Evolutionary conservation across 1,140 invertebrate genomes (phyloP).

Genomic region (Goniozus legneri): DNA sequence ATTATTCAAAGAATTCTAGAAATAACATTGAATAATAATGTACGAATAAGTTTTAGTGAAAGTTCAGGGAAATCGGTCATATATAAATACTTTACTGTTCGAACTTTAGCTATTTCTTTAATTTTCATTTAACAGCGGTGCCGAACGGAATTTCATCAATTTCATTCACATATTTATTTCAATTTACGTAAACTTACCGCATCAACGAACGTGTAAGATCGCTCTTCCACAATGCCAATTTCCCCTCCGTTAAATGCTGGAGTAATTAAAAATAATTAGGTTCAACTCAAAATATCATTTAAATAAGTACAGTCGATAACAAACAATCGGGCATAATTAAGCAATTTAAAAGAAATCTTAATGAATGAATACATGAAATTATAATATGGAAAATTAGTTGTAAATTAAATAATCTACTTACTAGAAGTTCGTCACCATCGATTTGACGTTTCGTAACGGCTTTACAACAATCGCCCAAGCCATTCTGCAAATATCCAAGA

Average conservation of each 20-base stretch:
- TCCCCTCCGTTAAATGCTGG: conserved; percentile 52
- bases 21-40: no score
- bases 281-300: conserved; percentile 13
- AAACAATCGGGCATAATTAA: not conserved
- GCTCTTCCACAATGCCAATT: conserved; percentile 48
- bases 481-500: conserved; percentile 44
- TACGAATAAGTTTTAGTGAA: no score
- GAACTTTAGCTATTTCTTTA: no score
- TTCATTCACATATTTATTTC: no score
- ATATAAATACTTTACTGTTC: no score
- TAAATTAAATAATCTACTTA: conserved; percentile 22
- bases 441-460: conserved; percentile 38
- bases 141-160: no score
- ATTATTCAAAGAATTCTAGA: no score
- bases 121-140: no score
- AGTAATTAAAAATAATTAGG: conserved; percentile 47
- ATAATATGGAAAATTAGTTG: not conserved
- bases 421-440: conserved; percentile 41
- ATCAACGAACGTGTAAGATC: conserved; percentile 41
- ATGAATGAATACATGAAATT: no score
- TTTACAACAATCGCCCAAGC: conserved; percentile 39
- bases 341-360: not conserved
- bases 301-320: not conserved
- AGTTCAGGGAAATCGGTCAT: no score
- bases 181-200: no score